Evolutionary conservation across 2,888 invertebrate species (phyloP).

Genomic region (Mythimna loreyi): DNA sequence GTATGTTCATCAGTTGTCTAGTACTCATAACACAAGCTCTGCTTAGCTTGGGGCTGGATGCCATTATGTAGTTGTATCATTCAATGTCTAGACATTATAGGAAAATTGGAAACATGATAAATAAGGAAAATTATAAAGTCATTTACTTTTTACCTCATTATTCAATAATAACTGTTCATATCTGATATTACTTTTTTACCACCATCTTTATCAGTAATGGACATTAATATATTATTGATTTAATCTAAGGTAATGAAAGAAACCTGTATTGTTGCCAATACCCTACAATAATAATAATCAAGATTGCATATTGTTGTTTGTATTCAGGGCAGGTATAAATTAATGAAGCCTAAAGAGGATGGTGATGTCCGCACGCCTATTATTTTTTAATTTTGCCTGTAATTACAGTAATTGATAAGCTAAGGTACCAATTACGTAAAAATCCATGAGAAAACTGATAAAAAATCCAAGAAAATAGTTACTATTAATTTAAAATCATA

Average conservation of each 20-base stretch:
- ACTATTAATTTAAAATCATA: neutral
- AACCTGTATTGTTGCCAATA: neutral
- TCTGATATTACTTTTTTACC: neutral
- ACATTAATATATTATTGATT: too few relatives aligned
- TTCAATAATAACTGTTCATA: too few relatives aligned
- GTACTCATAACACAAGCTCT: too few relatives aligned
- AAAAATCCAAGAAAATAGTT: neutral
- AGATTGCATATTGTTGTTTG: neutral
- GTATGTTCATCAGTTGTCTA: too few relatives aligned
- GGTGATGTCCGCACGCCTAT: too few relatives aligned
- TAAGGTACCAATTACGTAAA: neutral
- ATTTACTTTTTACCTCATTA: too few relatives aligned
- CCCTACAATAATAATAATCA: neutral
- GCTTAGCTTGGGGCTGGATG: too few relatives aligned
- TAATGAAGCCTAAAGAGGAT: too few relatives aligned
- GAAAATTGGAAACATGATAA: neutral
- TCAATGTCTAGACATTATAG: neutral
- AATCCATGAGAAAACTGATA: neutral
- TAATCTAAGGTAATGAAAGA: too few relatives aligned
- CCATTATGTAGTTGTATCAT: neutral
- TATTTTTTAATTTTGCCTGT: too few relatives aligned
- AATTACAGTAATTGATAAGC: too few relatives aligned
- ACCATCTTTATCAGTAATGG: neutral
- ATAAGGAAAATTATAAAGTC: conserved; percentile 12
- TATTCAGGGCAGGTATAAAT: too few relatives aligned